These are phyloP conservation scores for Macaca fascicularis DNA, from an alignment of 2,113 vertebrate species.

Conservation along the genomic window T2T-MFA8v1.1 NC_088389.1:75754001-75754500, in stretches of 20 bases:
- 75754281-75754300: rapidly evolving
- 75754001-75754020: constrained; percentile 1
- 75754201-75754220: not conserved
- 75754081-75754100: not conserved
- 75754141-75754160: not conserved
- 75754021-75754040: constrained; percentile 46
- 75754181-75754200: not conserved
- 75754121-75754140: not conserved
- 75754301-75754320: not conserved
- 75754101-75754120: not conserved
- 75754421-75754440: not conserved
- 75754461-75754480: not conserved
- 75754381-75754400: not conserved
- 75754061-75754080: constrained; percentile 32
- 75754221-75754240: not conserved
- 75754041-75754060: constrained; percentile 37
- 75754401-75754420: not conserved
- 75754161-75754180: not conserved
- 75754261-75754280: not conserved
- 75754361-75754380: not conserved
- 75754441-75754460: not conserved
- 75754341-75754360: not conserved
- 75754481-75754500: not conserved
- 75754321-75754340: not conserved
- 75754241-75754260: not conserved